phyloP scores from a whole-genome alignment of 1,140 invertebrate species.

The Stenopsyche tienmushanensis region DNA sequence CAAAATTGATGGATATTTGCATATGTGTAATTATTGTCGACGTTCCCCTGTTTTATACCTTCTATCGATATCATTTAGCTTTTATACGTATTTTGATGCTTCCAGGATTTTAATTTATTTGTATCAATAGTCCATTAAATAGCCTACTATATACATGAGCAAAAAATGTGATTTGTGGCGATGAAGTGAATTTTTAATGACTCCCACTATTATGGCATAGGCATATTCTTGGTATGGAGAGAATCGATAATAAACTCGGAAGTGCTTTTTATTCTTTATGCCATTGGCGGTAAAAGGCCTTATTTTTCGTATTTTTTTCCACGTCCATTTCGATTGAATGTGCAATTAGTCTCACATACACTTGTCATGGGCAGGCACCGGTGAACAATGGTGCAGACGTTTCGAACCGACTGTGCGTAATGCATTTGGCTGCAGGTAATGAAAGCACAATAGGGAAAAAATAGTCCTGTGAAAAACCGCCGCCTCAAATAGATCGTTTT shows the following conservation, averaged over 20 bases:
- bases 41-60: too few species aligned
- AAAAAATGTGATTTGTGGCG: too few species aligned
- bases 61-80: too few species aligned
- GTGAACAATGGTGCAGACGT: conserved; percentile 34
- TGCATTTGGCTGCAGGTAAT: conserved; percentile 35
- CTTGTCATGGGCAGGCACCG: conserved; percentile 30
- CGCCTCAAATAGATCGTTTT: neutral
- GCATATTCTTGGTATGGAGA: too few species aligned
- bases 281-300: conserved; percentile 2
- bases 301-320: conserved; percentile 36
- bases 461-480: conserved; percentile 10
- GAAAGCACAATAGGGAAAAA: conserved; percentile 29
- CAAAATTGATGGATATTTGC: too few species aligned
- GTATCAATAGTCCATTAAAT: too few species aligned
- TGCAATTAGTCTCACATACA: conserved; percentile 41
- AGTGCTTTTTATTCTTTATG: neutral
- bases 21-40: too few species aligned
- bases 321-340: conserved; percentile 41
- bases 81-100: too few species aligned
- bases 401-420: conserved; percentile 30
- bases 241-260: too few species aligned
- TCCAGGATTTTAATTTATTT: too few species aligned
- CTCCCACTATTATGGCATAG: neutral
- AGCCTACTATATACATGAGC: too few species aligned
- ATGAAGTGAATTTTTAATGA: too few species aligned